Conservation (phyloP, 2,113 vertebrate genomes). For the Mastomys natalensis region DNA sequence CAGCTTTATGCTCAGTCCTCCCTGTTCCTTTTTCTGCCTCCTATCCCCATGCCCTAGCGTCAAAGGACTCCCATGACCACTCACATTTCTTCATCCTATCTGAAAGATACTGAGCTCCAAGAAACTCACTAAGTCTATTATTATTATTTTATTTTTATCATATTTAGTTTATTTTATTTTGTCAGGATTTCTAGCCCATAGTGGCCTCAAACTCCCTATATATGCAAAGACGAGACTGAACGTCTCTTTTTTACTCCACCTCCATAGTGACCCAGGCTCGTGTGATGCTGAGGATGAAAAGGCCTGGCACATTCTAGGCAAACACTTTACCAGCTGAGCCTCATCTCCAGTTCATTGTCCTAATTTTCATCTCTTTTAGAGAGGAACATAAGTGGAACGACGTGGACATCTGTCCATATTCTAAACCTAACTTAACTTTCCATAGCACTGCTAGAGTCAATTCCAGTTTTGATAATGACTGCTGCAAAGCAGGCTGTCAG, state of each 20-base stretch:
- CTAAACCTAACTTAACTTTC: background rate
- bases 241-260: too few species aligned
- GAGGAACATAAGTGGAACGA: background rate
- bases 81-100: background rate
- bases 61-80: background rate
- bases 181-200: background rate
- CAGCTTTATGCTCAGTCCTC: background rate
- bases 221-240: background rate
- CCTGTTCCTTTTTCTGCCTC: background rate
- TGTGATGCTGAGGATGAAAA: background rate
- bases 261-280: background rate
- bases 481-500: constrained; percentile 16
- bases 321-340: background rate
- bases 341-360: background rate
- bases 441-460: background rate
- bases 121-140: background rate
- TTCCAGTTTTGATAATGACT: background rate
- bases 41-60: background rate
- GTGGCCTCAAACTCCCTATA: background rate
- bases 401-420: background rate
- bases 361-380: background rate
- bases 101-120: background rate
- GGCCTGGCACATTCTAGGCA: background rate
- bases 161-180: background rate
- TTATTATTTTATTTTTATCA: background rate